Evolutionary conservation across 1,140 invertebrate genomes (phyloP), one percentile per base, ranked within the genome.

Genomic region (Triops cancriformis): DNA sequence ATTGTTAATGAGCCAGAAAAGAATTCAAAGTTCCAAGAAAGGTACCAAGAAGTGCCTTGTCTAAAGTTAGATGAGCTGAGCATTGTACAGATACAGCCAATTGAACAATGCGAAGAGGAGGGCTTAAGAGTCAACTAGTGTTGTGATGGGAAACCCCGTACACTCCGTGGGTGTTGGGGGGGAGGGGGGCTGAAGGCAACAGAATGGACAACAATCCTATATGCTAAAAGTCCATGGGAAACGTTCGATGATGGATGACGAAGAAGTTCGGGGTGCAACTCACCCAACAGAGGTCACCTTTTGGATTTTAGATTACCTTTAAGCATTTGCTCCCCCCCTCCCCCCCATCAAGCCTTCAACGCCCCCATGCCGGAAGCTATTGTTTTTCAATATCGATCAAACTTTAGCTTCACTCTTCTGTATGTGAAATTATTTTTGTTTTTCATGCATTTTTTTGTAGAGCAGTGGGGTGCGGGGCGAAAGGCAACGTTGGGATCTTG

Each of bases 311-410:
- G 31, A 37, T 37, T 37, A 7, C 31, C 31, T 37, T 37, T 37
- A 37, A 37, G 31, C 2, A 37, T 4, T 7, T 7, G 7, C 31
- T 7, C 31, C 2, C 31, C 31, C n/a, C n/a, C n/a, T n/a, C n/a
- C n/a, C n/a, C n/a, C n/a, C n/a, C n/a, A n/a, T n/a, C n/a, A n/a
- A n/a, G 31, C 31, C 31, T 37, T 7, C 31, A 37, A 37, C 31
- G 31, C 31, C 31, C 31, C 51, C 23, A 64, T 18, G 51, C 51
- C 51, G 51, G 51, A 64, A 64, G 51, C 51, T 23, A 64, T 64
- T 64, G 51, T 64, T 64, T 64, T 64, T 64, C 51, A 64, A 64
- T 64, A 64, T 64, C 51, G 51, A 64, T 64, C 51, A 64, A 64
- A 64, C 51, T 12, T 23, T 23, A 64, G 51, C 51, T 64, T 64